Evolutionary conservation across 1,140 invertebrate species (phyloP).

Genomic region (Phocides pigmalion): DNA sequence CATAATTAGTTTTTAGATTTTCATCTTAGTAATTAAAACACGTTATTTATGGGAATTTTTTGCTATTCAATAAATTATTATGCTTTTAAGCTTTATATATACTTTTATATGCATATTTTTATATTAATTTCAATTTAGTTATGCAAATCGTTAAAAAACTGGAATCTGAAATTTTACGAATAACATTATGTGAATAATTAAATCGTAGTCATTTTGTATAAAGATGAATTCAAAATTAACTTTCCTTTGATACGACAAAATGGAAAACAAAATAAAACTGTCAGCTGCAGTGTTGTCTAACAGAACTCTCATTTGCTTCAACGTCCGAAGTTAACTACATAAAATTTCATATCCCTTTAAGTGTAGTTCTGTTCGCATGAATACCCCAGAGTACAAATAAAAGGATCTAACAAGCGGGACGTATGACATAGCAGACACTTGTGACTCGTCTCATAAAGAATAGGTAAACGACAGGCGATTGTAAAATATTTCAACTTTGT

Average conservation of each 20-base stretch:
- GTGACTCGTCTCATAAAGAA: not conserved
- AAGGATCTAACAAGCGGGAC: constrained; percentile 16
- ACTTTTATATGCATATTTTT: too few species aligned
- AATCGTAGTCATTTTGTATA: too few species aligned
- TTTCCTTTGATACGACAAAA: constrained; percentile 9
- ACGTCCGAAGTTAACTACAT: constrained; percentile 8
- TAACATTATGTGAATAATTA: too few species aligned
- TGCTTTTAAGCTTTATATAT: too few species aligned
- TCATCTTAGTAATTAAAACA: too few species aligned
- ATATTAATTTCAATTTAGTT: too few species aligned
- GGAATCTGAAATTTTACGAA: too few species aligned
- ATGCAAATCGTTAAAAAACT: too few species aligned
- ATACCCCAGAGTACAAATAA: constrained; percentile 23
- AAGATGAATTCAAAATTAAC: too few species aligned
- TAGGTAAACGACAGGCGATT: not conserved
- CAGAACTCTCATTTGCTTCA: constrained; percentile 5
- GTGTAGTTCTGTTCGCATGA: constrained; percentile 18
- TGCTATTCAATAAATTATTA: too few species aligned
- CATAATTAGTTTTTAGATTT: too few species aligned
- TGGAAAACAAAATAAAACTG: constrained; percentile 16
- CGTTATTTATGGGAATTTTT: too few species aligned
- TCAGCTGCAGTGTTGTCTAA: not conserved
- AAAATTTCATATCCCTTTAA: constrained; percentile 28
- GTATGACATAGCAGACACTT: constrained; percentile 20
- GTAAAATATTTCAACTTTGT: not conserved